phyloP scores from a whole-genome alignment of 1,140 invertebrate genomes.

The Manduca sexta region DNA sequence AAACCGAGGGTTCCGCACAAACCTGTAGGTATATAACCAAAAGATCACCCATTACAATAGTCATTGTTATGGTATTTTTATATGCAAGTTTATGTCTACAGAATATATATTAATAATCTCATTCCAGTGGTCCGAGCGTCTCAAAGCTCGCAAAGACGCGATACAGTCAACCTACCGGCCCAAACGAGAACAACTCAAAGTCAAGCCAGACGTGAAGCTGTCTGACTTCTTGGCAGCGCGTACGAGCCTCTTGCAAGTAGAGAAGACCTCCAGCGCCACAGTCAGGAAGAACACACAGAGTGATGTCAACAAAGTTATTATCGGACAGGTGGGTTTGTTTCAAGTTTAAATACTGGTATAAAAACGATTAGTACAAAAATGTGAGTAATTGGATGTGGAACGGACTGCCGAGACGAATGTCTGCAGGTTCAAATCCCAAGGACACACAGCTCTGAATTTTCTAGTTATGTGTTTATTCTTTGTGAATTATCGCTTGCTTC shows the following conservation, averaged over 20 bases:
- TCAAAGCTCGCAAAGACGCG: slow-evolving; percentile 81
- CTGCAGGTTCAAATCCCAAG: too few relatives aligned
- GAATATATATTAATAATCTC: not conserved
- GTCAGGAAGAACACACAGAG: slow-evolving; percentile 73
- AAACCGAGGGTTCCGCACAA: too few relatives aligned
- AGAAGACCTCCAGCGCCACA: slow-evolving; percentile 85
- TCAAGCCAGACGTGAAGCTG: slow-evolving; percentile 78
- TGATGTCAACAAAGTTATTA: slow-evolving; percentile 89
- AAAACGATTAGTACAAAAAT: too few relatives aligned
- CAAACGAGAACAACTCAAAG: slow-evolving; percentile 77
- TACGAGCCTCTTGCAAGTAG: slow-evolving; percentile 85
- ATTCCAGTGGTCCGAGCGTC: slow-evolving; percentile 87
- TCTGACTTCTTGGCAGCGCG: slow-evolving; percentile 87
- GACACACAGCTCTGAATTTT: too few relatives aligned
- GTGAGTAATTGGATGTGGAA: too few relatives aligned
- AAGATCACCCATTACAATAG: too few relatives aligned
- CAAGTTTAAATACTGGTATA: too few relatives aligned
- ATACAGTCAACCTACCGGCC: slow-evolving; percentile 82
- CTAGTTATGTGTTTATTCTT: too few relatives aligned
- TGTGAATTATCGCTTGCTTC: too few relatives aligned
- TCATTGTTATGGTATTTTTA: slow-evolving; percentile 91
- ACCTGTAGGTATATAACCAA: too few relatives aligned
- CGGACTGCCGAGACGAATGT: too few relatives aligned
- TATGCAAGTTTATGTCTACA: too few relatives aligned
- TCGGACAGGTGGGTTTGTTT: slow-evolving; percentile 78